Evolutionary conservation across 2,113 vertebrate genomes (phyloP).

Genomic region (Brachyhypopomus gauderio): DNA sequence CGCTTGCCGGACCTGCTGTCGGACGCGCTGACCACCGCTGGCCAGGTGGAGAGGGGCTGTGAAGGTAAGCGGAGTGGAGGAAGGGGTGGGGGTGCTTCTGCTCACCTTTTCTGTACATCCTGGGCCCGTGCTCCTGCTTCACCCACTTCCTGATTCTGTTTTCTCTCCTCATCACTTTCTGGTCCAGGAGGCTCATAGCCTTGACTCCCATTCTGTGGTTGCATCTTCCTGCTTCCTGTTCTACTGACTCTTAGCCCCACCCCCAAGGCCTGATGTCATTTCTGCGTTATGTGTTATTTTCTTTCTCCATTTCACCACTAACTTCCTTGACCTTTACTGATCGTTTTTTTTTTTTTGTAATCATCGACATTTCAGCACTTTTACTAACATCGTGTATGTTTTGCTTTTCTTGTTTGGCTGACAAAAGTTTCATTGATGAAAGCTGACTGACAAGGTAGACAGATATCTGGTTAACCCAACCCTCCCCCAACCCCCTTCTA

Average conservation of each 20-base stretch:
- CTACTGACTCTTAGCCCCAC: neutral
- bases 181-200: neutral
- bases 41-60: constrained; percentile 97
- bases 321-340: constrained; percentile 57
- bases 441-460: constrained; percentile 99
- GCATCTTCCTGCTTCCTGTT: constrained; percentile 46
- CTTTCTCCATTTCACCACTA: constrained; percentile 27
- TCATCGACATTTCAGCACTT: constrained; percentile 85
- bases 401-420: constrained; percentile 95
- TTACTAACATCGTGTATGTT: constrained; percentile 97
- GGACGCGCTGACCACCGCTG: constrained; percentile 90
- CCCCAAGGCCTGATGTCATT: neutral
- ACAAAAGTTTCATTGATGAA: constrained; percentile 99
- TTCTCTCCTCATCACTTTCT: constrained; percentile 60
- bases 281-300: constrained; percentile 30
- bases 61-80: constrained; percentile 82
- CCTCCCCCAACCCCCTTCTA: constrained; percentile 35
- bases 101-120: neutral
- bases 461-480: constrained; percentile 83
- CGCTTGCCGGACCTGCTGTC: constrained; percentile 95
- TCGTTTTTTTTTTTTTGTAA: constrained; percentile 59
- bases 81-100: neutral
- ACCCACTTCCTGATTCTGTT: constrained; percentile 48
- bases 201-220: neutral
- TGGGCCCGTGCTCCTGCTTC: neutral